A percentile compares a stretch with the other conserved stretches of the same genome.
Evolutionary conservation across 1,140 invertebrate genomes (phyloP).

Genomic region (Armadillidium nasatum): DNA sequence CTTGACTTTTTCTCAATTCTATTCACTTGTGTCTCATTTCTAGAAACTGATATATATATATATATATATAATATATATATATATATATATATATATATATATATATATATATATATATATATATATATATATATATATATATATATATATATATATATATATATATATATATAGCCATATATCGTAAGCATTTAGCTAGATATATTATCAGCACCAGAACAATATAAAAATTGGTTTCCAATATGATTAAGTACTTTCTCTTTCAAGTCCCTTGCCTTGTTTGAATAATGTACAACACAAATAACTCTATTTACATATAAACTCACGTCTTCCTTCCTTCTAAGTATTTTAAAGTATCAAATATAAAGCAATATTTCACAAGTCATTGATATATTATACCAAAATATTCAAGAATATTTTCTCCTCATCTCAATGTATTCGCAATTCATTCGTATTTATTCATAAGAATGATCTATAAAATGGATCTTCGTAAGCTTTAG

Average conservation of each 20-base stretch:
- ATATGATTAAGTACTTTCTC: not conserved
- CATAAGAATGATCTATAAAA: slow-evolving; percentile 1
- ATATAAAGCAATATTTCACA: not conserved
- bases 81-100: slow-evolving; percentile 6
- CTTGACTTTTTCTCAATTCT: too few species aligned
- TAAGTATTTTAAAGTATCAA: not conserved
- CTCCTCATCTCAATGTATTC: not conserved
- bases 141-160: too few species aligned
- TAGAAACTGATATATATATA: too few species aligned
- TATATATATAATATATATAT: not conserved
- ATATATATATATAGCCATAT: too few species aligned
- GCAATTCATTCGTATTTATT: not conserved
- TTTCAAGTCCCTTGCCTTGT: not conserved
- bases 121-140: too few species aligned
- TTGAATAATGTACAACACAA: not conserved
- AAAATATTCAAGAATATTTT: not conserved
- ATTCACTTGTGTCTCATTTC: too few species aligned
- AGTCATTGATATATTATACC: not conserved
- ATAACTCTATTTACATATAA: slow-evolving; percentile 3
- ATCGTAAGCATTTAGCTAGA: too few species aligned
- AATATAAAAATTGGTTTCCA: slow-evolving; percentile 2
- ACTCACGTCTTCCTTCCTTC: not conserved
- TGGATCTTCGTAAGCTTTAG: not conserved
- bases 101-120: not conserved
- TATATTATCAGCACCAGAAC: not conserved